Conservation (phyloP, 2,797 vertebrate species). For the Phataginus tetradactyla region DNA sequence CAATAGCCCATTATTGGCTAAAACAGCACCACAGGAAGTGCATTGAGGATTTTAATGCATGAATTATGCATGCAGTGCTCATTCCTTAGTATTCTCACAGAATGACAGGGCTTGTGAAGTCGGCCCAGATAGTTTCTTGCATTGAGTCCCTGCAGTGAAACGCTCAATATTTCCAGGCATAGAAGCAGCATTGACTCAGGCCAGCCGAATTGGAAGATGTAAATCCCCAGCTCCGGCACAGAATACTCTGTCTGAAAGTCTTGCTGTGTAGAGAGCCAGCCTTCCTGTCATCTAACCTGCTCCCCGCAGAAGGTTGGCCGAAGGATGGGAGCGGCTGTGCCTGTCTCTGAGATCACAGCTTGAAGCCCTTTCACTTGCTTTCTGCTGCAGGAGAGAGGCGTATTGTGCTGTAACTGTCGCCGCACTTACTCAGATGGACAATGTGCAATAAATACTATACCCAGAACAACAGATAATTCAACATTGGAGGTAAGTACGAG, state of each 20-base stretch:
- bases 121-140: slow-evolving; percentile 86
- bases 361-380: slow-evolving; percentile 89
- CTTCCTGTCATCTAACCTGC: slow-evolving; percentile 84
- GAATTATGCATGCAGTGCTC: slow-evolving; percentile 89
- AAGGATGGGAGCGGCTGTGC: slow-evolving; percentile 84
- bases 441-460: slow-evolving; percentile 81
- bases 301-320: slow-evolving; percentile 83
- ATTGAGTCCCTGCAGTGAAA: slow-evolving; percentile 87
- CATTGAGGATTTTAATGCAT: slow-evolving; percentile 87
- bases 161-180: slow-evolving; percentile 86
- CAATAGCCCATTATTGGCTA: slow-evolving; percentile 89
- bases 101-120: slow-evolving; percentile 86
- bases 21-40: slow-evolving; percentile 86
- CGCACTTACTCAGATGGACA: slow-evolving; percentile 70
- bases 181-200: slow-evolving; percentile 84
- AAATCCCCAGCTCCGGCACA: slow-evolving; percentile 78
- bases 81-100: slow-evolving; percentile 85
- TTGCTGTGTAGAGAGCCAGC: slow-evolving; percentile 78
- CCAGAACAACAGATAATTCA: slow-evolving; percentile 71
- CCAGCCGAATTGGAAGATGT: slow-evolving; percentile 84
- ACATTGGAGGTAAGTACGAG: slow-evolving; percentile 85
- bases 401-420: slow-evolving; percentile 76
- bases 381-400: slow-evolving; percentile 87
- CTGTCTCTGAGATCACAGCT: slow-evolving; percentile 91
- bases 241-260: slow-evolving; percentile 85